Evolutionary conservation across 1,140 invertebrate species (phyloP).

Genomic region (Zaprionus gabonicus): DNA sequence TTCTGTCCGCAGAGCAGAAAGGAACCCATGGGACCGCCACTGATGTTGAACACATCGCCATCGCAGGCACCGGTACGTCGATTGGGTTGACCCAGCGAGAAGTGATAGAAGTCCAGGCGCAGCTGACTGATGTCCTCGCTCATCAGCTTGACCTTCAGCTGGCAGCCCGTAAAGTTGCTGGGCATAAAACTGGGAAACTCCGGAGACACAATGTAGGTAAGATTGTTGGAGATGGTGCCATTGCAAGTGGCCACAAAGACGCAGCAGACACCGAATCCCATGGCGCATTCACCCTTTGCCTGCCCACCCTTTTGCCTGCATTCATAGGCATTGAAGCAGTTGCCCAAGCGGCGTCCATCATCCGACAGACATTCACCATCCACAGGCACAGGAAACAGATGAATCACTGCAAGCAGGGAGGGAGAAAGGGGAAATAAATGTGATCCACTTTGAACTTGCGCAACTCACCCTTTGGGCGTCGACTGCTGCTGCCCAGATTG

Average conservation of each 20-base stretch:
- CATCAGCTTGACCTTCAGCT: constrained; percentile 89
- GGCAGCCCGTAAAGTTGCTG: constrained; percentile 87
- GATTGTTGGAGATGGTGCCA: constrained; percentile 90
- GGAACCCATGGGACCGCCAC: constrained; percentile 86
- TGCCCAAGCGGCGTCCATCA: constrained; percentile 89
- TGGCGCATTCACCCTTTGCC: constrained; percentile 91
- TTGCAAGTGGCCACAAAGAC: constrained; percentile 92
- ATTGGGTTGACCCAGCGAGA: constrained; percentile 92
- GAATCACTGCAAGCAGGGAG: constrained; percentile 57
- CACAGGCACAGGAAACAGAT: constrained; percentile 91
- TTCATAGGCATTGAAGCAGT: constrained; percentile 93
- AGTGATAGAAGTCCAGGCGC: constrained; percentile 91
- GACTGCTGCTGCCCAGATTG: constrained; percentile 13
- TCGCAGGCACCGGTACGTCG: constrained; percentile 91
- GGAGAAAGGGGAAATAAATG: no score
- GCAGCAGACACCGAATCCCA: constrained; percentile 95
- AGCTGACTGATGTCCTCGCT: constrained; percentile 91
- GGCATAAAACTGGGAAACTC: constrained; percentile 91
- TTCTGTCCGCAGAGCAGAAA: constrained; percentile 92
- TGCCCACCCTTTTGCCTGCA: constrained; percentile 91
- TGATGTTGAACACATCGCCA: constrained; percentile 88
- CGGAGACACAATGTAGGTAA: constrained; percentile 94
- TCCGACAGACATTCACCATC: constrained; percentile 90
- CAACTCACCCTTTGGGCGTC: constrained; percentile 57
- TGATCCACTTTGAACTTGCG: background rate